These are phyloP conservation scores for Sciurus niger DNA, from an alignment of 2,113 vertebrate genomes.

Conservation along the genomic window DNA sequence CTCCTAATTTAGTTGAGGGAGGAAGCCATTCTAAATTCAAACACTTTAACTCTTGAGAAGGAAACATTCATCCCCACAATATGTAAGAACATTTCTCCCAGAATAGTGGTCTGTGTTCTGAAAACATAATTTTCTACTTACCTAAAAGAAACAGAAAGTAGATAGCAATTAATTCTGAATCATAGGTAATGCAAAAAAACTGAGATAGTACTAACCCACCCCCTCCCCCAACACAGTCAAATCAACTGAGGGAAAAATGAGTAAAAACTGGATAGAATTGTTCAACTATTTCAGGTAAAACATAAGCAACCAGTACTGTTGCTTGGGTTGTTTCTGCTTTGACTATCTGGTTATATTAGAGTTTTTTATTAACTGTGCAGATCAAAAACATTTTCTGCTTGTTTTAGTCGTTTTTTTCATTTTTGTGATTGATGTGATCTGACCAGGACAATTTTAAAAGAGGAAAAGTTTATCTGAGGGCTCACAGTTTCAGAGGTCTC, in stretches of 20 bases:
- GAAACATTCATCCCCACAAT: neutral
- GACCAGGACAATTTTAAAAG: too few species aligned
- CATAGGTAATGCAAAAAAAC: neutral
- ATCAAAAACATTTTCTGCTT: neutral
- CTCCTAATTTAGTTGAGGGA: neutral
- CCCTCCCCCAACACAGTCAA: too few species aligned
- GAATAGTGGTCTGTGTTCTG: neutral
- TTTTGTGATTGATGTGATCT: too few species aligned
- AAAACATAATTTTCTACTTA: constrained; percentile 11
- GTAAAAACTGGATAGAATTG: neutral
- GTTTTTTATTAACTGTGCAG: neutral
- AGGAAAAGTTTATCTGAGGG: too few species aligned
- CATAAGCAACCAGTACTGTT: neutral
- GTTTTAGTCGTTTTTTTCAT: too few species aligned
- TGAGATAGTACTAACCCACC: neutral
- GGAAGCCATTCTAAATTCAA: neutral
- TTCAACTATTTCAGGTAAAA: constrained; percentile 36
- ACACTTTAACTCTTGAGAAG: neutral
- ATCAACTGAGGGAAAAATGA: neutral
- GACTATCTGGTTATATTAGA: neutral
- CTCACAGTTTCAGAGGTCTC: too few species aligned
- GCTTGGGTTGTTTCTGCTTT: neutral
- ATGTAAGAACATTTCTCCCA: neutral
- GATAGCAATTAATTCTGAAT: neutral
- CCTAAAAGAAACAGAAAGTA: neutral